Conservation (phyloP, 2,113 vertebrate species). For the Daboia siamensis region DNA sequence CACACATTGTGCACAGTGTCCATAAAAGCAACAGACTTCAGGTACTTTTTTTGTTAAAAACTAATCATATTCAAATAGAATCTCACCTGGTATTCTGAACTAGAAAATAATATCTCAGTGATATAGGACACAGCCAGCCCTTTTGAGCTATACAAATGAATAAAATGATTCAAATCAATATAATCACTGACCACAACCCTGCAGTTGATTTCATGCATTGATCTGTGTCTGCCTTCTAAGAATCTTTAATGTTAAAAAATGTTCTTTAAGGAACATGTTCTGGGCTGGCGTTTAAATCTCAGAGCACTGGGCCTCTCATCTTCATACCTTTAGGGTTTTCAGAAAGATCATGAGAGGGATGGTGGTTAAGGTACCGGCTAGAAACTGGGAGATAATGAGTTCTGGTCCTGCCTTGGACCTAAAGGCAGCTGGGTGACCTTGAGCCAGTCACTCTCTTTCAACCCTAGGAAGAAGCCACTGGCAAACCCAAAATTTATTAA, state of each 20-base stretch:
- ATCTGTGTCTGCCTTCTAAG: neutral
- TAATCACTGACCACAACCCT: neutral
- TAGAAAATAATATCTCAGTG: neutral
- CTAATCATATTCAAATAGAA: neutral
- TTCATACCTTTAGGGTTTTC: neutral
- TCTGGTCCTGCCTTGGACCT: neutral
- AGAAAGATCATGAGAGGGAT: neutral
- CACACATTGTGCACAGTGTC: neutral
- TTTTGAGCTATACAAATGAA: neutral
- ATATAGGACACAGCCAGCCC: neutral
- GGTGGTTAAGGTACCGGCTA: neutral
- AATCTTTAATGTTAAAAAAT: neutral
- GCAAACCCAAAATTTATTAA: neutral
- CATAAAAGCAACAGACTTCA: neutral
- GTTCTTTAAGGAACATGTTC: neutral
- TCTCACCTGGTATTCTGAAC: neutral
- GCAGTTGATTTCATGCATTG: neutral
- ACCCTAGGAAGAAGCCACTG: neutral
- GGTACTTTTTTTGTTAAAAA: neutral
- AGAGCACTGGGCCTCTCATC: neutral
- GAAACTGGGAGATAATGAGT: neutral
- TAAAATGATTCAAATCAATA: neutral
- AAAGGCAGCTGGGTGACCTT: neutral
- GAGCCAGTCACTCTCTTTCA: neutral
- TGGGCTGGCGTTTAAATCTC: neutral